Evolutionary conservation across 2,888 invertebrate species (phyloP), one percentile per base, ranked within the genome.

Genomic region (Watsonalla binaria): DNA sequence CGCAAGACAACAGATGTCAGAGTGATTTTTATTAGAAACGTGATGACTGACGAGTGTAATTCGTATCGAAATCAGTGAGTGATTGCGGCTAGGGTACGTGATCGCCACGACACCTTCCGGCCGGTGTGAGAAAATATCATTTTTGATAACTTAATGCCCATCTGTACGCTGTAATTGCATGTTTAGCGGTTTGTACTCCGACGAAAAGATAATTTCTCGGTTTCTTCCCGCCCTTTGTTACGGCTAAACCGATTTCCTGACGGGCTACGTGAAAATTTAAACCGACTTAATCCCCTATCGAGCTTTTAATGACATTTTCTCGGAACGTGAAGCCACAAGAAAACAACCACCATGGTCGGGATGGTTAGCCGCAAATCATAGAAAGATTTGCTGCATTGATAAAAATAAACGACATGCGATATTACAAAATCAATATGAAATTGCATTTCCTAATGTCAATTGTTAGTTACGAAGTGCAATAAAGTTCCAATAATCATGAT

Each of bases 401-500:
- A 88, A 90, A 89, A 90, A 90, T 87, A 89, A 90, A 90, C 80
- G 84, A 83, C 74, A 70, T 69, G 67, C 73, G 75, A 83, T 82
- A 89, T 88, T 89, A 88, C 86, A 83, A 82, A 90, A 90, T 90
- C 90, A 90, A 90, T 90, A 88, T 89, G 85, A 89, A 89, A 90
- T 90, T 90, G 89, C 88, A 90, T 89, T 89, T 88, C 89, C 90
- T 90, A 90, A 90, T 90, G 90, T 90, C 90, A 90, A 90, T 90
- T 90, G 90, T 90, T 90, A 89, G 89, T 90, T 90, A 89, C 90
- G 80, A 86, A 89, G 90, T 88, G 90, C 90, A 90, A 90, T 90
- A 90, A 90, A 89, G 89, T 89, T 89, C 89, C 90, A 89, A 90
- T 90, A 89, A 89, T 90, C 90, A 90, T 88, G 89, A 89, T 90